Conservation (phyloP, 2,797 vertebrate genomes). For the Acanthornis magna region DNA sequence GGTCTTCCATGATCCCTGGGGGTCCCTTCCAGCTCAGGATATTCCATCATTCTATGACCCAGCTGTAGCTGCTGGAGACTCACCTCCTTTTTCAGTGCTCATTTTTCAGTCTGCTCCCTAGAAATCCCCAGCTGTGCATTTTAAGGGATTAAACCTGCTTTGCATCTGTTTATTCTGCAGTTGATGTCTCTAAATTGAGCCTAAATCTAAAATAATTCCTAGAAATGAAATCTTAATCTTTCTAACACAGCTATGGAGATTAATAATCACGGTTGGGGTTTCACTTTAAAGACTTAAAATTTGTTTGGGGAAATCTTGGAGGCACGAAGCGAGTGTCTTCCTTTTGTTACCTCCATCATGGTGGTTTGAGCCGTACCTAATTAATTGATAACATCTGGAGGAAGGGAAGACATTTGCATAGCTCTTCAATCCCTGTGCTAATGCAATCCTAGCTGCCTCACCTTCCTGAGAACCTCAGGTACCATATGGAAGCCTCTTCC, state of each 20-base stretch:
- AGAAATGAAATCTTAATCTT: constrained; percentile 28
- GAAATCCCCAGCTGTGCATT: constrained; percentile 1
- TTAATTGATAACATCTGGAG: constrained; percentile 23
- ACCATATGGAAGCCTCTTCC: background rate
- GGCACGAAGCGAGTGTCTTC: background rate
- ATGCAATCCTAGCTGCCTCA: background rate
- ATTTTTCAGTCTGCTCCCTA: background rate
- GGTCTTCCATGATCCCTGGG: background rate
- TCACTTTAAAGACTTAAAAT: background rate
- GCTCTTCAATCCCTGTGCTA: background rate
- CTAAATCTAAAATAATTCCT: constrained; percentile 46
- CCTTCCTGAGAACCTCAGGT: background rate
- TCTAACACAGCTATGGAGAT: accelerated
- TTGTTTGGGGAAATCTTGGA: background rate
- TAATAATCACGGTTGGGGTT: background rate
- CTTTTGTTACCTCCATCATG: background rate
- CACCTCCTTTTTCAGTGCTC: background rate
- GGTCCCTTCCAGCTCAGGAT: background rate
- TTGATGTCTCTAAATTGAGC: constrained; percentile 15
- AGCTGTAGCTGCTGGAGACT: background rate
- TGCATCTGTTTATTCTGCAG: constrained; percentile 21
- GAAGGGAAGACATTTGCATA: background rate
- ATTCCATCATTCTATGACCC: background rate
- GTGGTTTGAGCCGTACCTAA: background rate
- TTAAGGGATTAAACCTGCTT: constrained; percentile 29